phyloP scores from a whole-genome alignment of 1,140 invertebrate species.

The Pantala flavescens region DNA sequence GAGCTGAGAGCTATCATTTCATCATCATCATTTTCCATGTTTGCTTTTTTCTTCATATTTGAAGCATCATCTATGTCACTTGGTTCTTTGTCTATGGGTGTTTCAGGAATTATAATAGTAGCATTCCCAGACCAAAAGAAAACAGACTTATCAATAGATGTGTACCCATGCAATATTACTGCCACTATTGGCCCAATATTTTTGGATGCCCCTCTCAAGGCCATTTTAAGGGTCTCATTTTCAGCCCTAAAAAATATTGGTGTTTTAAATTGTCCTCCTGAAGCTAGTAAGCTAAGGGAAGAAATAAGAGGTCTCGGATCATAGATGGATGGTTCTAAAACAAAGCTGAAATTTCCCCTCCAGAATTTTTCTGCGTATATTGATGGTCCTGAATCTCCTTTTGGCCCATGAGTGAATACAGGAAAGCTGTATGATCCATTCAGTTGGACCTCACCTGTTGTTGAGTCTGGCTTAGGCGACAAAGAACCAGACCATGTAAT shows the following conservation, averaged over 20 bases:
- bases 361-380: background rate
- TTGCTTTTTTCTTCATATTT: no score
- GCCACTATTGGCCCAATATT: background rate
- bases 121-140: slow-evolving; percentile 11
- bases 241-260: background rate
- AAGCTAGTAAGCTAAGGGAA: background rate
- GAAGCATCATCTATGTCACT: background rate
- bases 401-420: background rate
- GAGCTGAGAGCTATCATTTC: no score
- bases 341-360: background rate
- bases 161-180: background rate
- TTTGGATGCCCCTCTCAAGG: background rate
- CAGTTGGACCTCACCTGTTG: background rate
- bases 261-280: background rate
- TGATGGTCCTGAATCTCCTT: background rate
- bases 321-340: background rate
- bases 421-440: background rate
- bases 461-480: background rate
- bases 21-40: no score
- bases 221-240: background rate
- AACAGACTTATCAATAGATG: background rate
- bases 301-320: background rate
- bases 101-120: background rate
- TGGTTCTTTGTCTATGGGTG: background rate
- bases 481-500: background rate